Conservation (phyloP, 35 echinoderm and acorn worm genomes). For the Lytechinus pictus region DNA sequence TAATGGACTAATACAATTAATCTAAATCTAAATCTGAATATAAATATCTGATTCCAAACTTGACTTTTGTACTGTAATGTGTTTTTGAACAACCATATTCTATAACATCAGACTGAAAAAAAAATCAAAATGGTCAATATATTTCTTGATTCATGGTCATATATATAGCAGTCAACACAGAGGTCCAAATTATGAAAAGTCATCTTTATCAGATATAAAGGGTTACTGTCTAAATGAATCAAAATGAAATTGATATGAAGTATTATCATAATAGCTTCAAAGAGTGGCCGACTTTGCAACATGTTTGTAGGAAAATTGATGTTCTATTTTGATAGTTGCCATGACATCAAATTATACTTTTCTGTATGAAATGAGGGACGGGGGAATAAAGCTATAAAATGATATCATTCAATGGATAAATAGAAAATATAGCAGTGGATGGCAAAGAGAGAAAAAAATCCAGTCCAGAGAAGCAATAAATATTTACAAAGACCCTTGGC, state of each 20-base stretch:
- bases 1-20: too few species aligned
- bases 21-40: too few species aligned
- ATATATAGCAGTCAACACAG: too few species aligned
- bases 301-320: not conserved
- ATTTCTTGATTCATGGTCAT: too few species aligned
- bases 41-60: too few species aligned
- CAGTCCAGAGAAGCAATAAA: too few species aligned
- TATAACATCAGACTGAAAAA: too few species aligned
- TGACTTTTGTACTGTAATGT: too few species aligned
- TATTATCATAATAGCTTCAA: not conserved
- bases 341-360: not conserved
- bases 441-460: not conserved
- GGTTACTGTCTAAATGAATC: not conserved
- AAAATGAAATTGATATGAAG: conserved; percentile 11
- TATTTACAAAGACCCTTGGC: too few species aligned
- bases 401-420: too few species aligned
- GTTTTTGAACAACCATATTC: too few species aligned
- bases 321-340: not conserved
- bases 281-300: not conserved
- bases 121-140: too few species aligned
- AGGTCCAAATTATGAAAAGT: not conserved
- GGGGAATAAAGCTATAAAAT: not conserved
- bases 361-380: not conserved
- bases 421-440: not conserved
- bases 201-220: not conserved